Evolutionary conservation across 1,140 invertebrate species (phyloP).

Genomic region (Drosophila eugracilis): DNA sequence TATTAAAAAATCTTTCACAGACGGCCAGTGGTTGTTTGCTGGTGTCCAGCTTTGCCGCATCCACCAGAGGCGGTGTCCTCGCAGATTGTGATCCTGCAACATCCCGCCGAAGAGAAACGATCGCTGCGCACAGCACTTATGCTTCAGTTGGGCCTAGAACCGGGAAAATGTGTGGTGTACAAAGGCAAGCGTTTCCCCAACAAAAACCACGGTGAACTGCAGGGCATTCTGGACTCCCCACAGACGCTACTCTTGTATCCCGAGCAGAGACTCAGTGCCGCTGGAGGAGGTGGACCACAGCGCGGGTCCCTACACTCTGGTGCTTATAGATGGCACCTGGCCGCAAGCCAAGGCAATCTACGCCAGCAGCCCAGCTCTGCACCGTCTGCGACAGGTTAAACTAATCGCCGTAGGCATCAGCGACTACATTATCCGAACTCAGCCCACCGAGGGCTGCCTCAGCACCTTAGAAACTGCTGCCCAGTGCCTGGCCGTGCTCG

Average conservation of each 20-base stretch:
- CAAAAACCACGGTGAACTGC: conserved; percentile 88
- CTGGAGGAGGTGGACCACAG: conserved; percentile 85
- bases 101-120: conserved; percentile 96
- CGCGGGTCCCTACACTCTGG: conserved; percentile 89
- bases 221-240: conserved; percentile 88
- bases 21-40: conserved; percentile 94
- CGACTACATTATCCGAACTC: conserved; percentile 96
- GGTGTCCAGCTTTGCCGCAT: conserved; percentile 92
- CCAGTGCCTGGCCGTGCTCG: conserved; percentile 91
- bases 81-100: conserved; percentile 93
- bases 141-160: conserved; percentile 90
- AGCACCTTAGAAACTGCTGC: conserved; percentile 96
- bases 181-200: conserved; percentile 94
- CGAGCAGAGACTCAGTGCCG: conserved; percentile 88
- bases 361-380: conserved; percentile 89
- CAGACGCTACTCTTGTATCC: conserved; percentile 94
- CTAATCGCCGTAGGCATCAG: conserved; percentile 90
- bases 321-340: conserved; percentile 97
- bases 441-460: conserved; percentile 95
- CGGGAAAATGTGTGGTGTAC: conserved; percentile 91
- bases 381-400: conserved; percentile 90
- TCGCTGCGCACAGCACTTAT: conserved; percentile 95
- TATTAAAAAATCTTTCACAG: conserved; percentile 85
- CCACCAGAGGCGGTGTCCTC: conserved; percentile 88
- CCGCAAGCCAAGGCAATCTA: conserved; percentile 95